A percentile compares a stretch with the other conserved stretches of the same genome.
These are phyloP conservation scores for Pantherophis vulpinus DNA, from an alignment of 2,797 vertebrate genomes.

Conservation along the genomic window DNA sequence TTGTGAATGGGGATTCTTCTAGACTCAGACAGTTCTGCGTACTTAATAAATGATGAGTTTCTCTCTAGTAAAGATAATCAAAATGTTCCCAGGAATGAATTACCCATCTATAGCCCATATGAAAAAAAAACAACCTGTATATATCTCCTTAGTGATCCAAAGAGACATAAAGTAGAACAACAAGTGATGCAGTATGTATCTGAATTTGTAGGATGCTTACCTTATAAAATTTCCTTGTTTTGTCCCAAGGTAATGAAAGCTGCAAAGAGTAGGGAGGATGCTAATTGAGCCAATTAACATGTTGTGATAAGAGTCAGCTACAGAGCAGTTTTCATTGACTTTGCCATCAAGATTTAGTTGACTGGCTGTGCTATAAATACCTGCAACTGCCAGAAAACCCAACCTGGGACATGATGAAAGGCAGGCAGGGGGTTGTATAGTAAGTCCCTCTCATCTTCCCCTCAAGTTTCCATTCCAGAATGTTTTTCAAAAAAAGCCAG, in stretches of 20 bases:
- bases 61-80: neutral
- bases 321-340: constrained; percentile 52
- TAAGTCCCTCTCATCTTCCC: constrained; percentile 37
- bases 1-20: neutral
- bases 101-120: constrained; percentile 24
- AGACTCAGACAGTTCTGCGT: neutral
- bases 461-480: constrained; percentile 36
- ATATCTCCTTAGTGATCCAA: constrained; percentile 60
- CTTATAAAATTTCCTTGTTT: constrained; percentile 63
- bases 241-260: constrained; percentile 64
- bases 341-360: constrained; percentile 46
- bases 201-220: constrained; percentile 35
- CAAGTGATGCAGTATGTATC: constrained; percentile 64
- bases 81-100: neutral
- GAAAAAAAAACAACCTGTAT: constrained; percentile 56
- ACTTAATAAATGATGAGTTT: neutral
- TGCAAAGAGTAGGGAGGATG: constrained; percentile 49
- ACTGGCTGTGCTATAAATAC: constrained; percentile 47
- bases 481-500: constrained; percentile 44
- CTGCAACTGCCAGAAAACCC: constrained; percentile 5
- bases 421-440: constrained; percentile 54
- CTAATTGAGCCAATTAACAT: constrained; percentile 63
- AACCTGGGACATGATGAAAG: constrained; percentile 49
- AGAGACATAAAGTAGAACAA: constrained; percentile 52
- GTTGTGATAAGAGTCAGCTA: constrained; percentile 41